phyloP scores from a whole-genome alignment of 2,797 vertebrate species.

The Vultur gryphus region DNA sequence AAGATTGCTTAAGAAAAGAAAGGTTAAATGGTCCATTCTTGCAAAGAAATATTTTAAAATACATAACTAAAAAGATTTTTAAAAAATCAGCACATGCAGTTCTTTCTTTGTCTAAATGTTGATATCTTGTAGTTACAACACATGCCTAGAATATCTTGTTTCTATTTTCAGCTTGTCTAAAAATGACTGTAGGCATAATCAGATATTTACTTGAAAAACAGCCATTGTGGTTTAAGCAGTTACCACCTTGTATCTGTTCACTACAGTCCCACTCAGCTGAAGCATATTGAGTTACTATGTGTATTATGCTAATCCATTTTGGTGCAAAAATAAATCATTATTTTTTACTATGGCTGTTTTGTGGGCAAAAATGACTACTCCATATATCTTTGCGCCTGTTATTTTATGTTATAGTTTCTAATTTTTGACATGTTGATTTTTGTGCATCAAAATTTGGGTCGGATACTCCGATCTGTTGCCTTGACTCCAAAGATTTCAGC shows the following conservation, averaged over 20 bases:
- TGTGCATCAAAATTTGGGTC: neutral
- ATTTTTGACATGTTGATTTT: neutral
- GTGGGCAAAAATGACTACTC: neutral
- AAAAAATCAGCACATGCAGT: neutral
- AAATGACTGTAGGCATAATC: neutral
- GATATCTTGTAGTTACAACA: neutral
- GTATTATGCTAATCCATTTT: neutral
- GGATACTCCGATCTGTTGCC: neutral
- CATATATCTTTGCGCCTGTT: neutral
- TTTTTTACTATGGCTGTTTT: neutral
- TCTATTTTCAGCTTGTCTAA: neutral
- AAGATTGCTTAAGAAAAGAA: neutral
- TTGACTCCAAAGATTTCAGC: neutral
- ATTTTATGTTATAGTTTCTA: neutral
- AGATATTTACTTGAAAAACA: neutral
- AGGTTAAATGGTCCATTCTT: neutral
- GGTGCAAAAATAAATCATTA: neutral
- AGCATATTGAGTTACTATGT: neutral
- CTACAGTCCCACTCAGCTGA: neutral
- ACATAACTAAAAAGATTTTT: neutral
- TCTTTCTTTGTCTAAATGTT: neutral
- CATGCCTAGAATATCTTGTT: neutral
- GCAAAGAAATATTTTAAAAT: neutral
- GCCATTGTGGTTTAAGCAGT: neutral
- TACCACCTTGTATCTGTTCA: neutral